A percentile compares a stretch with the other conserved stretches of the same genome.
Evolutionary conservation across 2,797 vertebrate genomes (phyloP).

Genomic region (Pygocentrus nattereri): DNA sequence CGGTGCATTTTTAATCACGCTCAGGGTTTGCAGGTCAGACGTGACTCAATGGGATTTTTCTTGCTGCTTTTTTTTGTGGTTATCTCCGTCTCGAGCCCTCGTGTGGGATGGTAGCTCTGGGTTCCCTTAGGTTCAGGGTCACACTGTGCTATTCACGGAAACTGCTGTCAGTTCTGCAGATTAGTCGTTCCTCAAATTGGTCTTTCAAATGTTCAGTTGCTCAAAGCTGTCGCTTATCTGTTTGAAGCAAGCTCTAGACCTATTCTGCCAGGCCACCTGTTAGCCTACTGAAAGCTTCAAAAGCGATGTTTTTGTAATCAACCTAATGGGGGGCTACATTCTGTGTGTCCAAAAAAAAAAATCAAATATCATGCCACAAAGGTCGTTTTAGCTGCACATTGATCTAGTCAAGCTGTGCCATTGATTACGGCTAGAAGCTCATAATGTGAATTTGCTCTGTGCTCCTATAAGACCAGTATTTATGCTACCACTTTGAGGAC

Average conservation of each 20-base stretch:
- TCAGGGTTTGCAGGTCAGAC: neutral
- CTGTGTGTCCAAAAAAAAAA: neutral
- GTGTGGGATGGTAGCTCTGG: slow-evolving; percentile 2
- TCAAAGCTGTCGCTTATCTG: slow-evolving; percentile 5
- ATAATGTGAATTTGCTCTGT: neutral
- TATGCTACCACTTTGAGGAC: neutral
- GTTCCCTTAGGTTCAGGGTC: neutral
- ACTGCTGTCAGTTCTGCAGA: neutral
- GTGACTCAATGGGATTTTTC: neutral
- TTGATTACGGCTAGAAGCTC: neutral
- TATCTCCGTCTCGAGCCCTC: neutral
- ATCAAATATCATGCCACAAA: slow-evolving; percentile 15
- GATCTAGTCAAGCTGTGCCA: slow-evolving; percentile 3
- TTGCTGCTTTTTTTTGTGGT: neutral
- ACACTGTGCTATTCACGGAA: neutral
- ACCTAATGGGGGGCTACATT: neutral
- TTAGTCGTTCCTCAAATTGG: slow-evolving; percentile 4
- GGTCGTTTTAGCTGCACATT: slow-evolving; percentile 5
- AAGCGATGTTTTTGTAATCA: neutral
- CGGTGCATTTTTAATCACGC: slow-evolving; percentile 31
- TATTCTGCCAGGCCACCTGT: slow-evolving; percentile 11
- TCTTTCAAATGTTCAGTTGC: neutral
- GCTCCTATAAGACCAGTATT: neutral
- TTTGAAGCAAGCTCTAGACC: neutral
- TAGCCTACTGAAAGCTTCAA: neutral